Base-by-base conservation (phyloP, 2,113 vertebrate genomes). In the Fulica atra region DNA sequence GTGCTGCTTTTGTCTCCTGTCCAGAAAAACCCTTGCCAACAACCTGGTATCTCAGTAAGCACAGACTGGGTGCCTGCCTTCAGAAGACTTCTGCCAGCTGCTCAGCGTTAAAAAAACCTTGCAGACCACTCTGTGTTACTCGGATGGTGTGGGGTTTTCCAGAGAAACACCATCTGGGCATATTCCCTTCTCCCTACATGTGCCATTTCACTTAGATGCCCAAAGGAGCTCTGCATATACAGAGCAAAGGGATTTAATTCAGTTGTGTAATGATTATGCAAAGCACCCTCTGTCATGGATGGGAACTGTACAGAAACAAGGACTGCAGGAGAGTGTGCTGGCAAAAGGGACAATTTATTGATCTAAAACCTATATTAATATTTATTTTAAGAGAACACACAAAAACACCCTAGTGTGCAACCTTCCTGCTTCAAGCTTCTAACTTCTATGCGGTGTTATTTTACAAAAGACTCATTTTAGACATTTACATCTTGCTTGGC, bases 1-100 rank as follows among this genome's bases (percentile, higher is more conserved):
- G 31, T 64, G 50, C 51, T 81, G 38, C 72, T 93, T 80, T 94
- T 88, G 84, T 90, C 28, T 81, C 46, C 36, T 33, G 48, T 88
- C 87, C 81, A 86, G 78, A 86, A 69, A 66, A 3, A 28, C 51
- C 56, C 46, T 63, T 35, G 70, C 89, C 92, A 88, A 4, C 89
- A 92, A 11, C 10, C 63, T 82, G 71, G 40, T 66, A 40, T 89
- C 74, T 83, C 81, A 56, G 81, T 80, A 60, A 80, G 79, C 66
- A 73, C 74, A 70, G 89, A 53, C 59, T 20, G 60, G 25, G 59
- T 73, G 26, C 70, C 78, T 85, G 74, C 66, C 69, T 94, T 76
- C 28, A 76, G 74, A 63, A 87, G 87, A 63, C 54, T 83, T 54
- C 79, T 94, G 82, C 85, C 84, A 94, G 60, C 89, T 92, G 85